phyloP scores from a whole-genome alignment of 2,113 vertebrate genomes.

The Paramormyrops kingsleyae region DNA sequence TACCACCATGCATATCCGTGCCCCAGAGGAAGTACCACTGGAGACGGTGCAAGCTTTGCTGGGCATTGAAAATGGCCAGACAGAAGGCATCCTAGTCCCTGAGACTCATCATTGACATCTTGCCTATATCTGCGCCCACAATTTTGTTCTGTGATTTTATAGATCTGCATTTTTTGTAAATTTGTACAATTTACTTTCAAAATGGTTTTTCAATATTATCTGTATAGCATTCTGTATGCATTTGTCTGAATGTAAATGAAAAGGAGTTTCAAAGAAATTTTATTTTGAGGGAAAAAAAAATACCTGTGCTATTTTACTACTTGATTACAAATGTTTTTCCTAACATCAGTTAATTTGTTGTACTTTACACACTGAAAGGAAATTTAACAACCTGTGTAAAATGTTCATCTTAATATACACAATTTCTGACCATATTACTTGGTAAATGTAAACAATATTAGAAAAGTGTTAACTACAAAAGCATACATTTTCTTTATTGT shows the following conservation, averaged over 20 bases:
- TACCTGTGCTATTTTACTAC: conserved; percentile 69
- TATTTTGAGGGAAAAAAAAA: conserved; percentile 42
- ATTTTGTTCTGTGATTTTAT: conserved; percentile 57
- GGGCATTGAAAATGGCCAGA: conserved; percentile 54
- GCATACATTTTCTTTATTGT: not conserved
- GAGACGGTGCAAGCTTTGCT: conserved; percentile 68
- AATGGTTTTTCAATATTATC: conserved; percentile 32
- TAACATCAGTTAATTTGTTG: conserved; percentile 40
- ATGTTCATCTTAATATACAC: not conserved
- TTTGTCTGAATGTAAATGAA: conserved; percentile 45
- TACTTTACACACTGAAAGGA: conserved; percentile 27
- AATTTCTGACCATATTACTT: not conserved
- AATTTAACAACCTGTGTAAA: conserved; percentile 16
- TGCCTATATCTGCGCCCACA: conserved; percentile 7
- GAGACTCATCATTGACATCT: conserved; percentile 34
- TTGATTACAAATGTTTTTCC: conserved; percentile 53
- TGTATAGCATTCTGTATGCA: conserved; percentile 25
- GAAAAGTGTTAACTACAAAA: not conserved
- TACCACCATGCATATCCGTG: conserved; percentile 65
- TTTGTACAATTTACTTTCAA: conserved; percentile 60
- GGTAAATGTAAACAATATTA: not conserved
- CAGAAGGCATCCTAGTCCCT: conserved; percentile 39
- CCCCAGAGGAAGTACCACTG: conserved; percentile 59
- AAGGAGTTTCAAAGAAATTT: conserved; percentile 14
- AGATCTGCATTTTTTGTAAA: conserved; percentile 50